These are phyloP conservation scores for Oryzias melastigma DNA, from an alignment of 2,113 vertebrate species.

Conservation along the genomic window DNA sequence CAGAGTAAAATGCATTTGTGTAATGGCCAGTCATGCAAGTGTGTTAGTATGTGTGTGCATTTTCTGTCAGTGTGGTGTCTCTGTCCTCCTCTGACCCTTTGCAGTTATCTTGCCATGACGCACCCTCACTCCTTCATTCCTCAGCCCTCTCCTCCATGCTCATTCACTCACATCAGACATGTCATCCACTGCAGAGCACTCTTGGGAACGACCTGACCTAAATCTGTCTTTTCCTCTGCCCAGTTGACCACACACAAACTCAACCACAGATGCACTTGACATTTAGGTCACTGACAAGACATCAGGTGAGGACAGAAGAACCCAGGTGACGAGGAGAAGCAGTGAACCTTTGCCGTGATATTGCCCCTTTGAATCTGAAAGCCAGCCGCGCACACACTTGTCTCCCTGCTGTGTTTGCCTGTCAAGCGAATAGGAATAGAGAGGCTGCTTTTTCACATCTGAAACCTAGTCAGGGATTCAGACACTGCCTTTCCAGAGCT, in stretches of 20 bases:
- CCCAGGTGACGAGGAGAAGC: conserved; percentile 71
- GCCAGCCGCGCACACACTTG: conserved; percentile 20
- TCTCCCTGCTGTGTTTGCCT: conserved; percentile 34
- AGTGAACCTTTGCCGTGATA: conserved; percentile 67
- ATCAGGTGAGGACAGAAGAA: conserved; percentile 70
- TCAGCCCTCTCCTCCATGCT: conserved; percentile 43
- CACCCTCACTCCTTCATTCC: conserved; percentile 30
- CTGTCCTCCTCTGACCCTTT: conserved; percentile 57
- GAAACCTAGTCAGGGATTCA: conserved; percentile 35
- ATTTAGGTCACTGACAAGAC: conserved; percentile 73
- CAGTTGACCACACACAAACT: conserved; percentile 54
- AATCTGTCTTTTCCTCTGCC: conserved; percentile 66
- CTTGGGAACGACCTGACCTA: conserved; percentile 72
- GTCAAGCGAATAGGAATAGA: conserved; percentile 34
- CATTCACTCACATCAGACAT: conserved; percentile 67
- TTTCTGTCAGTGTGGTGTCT: conserved; percentile 1
- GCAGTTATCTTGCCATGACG: conserved; percentile 53
- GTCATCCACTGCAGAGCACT: conserved; percentile 56
- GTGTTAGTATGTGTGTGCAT: not conserved
- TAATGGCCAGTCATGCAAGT: not conserved
- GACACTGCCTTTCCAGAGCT: conserved; percentile 12
- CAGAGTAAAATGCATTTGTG: not conserved
- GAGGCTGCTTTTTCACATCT: conserved; percentile 16
- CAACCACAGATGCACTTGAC: conserved; percentile 63
- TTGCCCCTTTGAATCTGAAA: conserved; percentile 42